phyloP scores from a whole-genome alignment of 1,140 invertebrate species.

The Anthonomus grandis region DNA sequence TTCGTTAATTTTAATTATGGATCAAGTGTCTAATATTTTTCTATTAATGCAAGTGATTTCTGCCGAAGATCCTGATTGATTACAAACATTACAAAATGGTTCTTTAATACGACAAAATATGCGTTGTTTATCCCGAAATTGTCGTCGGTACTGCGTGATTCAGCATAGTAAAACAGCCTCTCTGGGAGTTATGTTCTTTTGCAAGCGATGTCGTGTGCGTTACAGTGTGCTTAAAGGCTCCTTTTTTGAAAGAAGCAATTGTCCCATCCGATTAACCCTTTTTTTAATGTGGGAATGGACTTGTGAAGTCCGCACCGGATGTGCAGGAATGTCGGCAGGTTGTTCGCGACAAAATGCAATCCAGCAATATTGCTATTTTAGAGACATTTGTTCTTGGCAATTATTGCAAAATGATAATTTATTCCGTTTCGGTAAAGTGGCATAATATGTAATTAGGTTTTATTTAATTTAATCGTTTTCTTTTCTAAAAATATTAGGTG shows the following conservation, averaged over 20 bases:
- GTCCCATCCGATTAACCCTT: neutral
- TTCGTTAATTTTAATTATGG: no score
- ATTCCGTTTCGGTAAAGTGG: conserved; percentile 3
- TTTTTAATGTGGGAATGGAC: conserved; percentile 2
- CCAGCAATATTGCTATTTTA: conserved; percentile 4
- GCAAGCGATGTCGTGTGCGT: neutral
- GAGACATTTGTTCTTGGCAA: conserved; percentile 11
- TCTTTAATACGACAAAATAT: no score
- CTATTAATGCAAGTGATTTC: no score
- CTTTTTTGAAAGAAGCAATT: neutral
- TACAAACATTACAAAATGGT: no score
- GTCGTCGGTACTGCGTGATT: no score
- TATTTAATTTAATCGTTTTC: neutral
- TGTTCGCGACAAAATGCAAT: neutral
- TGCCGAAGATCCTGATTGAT: no score
- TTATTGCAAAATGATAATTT: neutral
- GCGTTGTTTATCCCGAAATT: no score
- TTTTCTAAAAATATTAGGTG: neutral
- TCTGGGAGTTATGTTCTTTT: no score
- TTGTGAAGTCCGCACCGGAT: neutral
- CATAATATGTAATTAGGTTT: neutral
- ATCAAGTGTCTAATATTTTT: no score
- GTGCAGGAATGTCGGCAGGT: neutral
- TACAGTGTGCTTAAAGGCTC: neutral
- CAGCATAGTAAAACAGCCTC: no score